Conservation (phyloP, 2,888 invertebrate genomes). For the Volucella zonaria region DNA sequence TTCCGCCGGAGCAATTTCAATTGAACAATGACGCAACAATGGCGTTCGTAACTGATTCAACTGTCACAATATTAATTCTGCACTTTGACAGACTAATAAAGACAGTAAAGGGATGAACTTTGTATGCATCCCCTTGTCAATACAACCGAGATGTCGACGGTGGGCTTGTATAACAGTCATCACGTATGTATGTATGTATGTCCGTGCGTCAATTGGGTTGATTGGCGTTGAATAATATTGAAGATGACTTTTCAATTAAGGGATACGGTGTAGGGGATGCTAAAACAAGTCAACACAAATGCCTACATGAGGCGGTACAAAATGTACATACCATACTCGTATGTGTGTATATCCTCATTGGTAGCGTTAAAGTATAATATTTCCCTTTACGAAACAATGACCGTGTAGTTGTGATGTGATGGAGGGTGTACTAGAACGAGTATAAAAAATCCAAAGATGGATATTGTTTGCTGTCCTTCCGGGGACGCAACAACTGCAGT, state of each 20-base stretch:
- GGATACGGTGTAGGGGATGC: conserved; percentile 10
- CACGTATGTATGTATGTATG: background rate
- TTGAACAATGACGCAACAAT: conserved; percentile 60
- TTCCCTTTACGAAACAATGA: conserved; percentile 58
- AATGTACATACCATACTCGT: background rate
- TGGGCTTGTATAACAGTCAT: conserved; percentile 67
- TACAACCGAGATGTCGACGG: conserved; percentile 46
- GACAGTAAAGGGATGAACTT: background rate
- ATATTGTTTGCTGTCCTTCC: conserved; percentile 30
- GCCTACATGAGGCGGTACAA: background rate
- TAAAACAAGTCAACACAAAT: background rate
- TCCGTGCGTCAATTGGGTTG: conserved; percentile 58
- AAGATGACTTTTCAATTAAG: conserved; percentile 71
- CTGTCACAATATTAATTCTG: conserved; percentile 51
- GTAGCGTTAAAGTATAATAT: conserved; percentile 31
- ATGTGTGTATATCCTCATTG: conserved; percentile 31
- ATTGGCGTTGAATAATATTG: conserved; percentile 54
- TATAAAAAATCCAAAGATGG: conserved; percentile 31
- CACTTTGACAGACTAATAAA: conserved; percentile 41
- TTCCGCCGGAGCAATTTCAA: conserved; percentile 66
- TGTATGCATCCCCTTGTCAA: conserved; percentile 29
- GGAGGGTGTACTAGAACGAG: conserved; percentile 14
- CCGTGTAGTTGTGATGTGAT: conserved; percentile 8
- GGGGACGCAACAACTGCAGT: conserved; percentile 12
- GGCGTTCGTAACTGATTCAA: conserved; percentile 36